Percentiles rank a stretch among this genome's conserved stretches.
Conservation (phyloP, 1,140 invertebrate species). For the Aradophagus sp. region DNA sequence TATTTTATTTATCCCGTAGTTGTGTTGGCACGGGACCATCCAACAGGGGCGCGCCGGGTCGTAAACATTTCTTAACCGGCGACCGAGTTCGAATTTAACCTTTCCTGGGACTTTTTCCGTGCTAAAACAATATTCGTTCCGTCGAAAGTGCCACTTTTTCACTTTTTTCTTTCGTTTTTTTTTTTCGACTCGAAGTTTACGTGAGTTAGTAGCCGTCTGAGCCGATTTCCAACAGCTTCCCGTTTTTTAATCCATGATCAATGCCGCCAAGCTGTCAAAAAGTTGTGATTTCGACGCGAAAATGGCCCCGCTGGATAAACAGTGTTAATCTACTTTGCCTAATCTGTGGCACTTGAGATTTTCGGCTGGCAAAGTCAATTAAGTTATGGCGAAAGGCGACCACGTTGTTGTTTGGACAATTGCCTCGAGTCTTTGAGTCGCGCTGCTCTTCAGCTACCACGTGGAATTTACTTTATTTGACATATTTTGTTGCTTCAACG, state of each 20-base stretch:
- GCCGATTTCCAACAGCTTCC: slow-evolving; percentile 12
- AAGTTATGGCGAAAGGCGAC: not conserved
- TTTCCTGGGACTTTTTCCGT: slow-evolving; percentile 25
- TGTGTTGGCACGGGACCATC: not conserved
- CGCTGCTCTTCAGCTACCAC: slow-evolving; percentile 13
- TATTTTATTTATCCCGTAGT: slow-evolving; percentile 11
- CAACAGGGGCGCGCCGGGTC: slow-evolving; percentile 13
- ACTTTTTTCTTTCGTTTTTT: slow-evolving; percentile 7
- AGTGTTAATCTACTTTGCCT: slow-evolving; percentile 26
- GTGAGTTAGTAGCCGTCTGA: slow-evolving; percentile 23
- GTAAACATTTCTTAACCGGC: slow-evolving; percentile 36
- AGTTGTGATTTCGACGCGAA: slow-evolving; percentile 7
- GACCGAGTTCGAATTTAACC: slow-evolving; percentile 17
- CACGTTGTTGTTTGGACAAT: slow-evolving; percentile 16
- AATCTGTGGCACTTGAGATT: slow-evolving; percentile 10
- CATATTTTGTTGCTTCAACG: slow-evolving; percentile 4
- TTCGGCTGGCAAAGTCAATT: slow-evolving; percentile 13
- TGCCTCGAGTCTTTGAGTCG: not conserved
- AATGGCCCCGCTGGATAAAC: slow-evolving; percentile 2
- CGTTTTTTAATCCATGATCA: slow-evolving; percentile 27
- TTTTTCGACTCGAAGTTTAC: too few species aligned
- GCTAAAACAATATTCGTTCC: slow-evolving; percentile 58
- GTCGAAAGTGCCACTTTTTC: slow-evolving; percentile 56
- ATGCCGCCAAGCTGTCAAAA: slow-evolving; percentile 27
- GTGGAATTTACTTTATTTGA: slow-evolving; percentile 9